Percentiles rank a stretch among this genome's conserved stretches.
Conservation (phyloP, 2,113 vertebrate genomes). For the Neolamprologus sp. region DNA sequence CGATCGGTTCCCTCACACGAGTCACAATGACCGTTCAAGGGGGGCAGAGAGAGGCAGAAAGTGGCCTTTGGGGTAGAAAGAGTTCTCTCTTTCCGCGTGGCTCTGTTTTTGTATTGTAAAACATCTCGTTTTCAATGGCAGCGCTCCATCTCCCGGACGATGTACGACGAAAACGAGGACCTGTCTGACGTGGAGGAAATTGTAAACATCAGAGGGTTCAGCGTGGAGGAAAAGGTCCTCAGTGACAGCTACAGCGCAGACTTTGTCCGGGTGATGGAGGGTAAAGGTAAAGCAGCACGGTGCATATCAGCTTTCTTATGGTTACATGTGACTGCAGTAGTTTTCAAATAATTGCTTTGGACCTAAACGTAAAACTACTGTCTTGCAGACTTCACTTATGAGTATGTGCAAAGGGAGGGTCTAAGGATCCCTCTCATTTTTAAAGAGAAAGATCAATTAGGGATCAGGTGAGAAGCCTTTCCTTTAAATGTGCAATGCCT, state of each 20-base stretch:
- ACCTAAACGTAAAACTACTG: neutral
- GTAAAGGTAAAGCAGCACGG: constrained; percentile 82
- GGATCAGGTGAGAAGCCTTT: constrained; percentile 84
- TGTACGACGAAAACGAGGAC: constrained; percentile 93
- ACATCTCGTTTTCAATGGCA: constrained; percentile 39
- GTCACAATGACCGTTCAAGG: neutral
- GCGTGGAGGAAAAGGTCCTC: constrained; percentile 88
- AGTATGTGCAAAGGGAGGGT: constrained; percentile 93
- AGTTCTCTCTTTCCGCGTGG: neutral
- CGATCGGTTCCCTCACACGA: neutral
- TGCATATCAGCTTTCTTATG: neutral
- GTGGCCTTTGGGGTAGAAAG: neutral
- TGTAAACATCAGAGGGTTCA: constrained; percentile 86
- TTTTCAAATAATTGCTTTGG: neutral
- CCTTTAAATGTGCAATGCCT: neutral
- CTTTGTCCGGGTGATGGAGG: constrained; percentile 86
- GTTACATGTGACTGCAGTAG: neutral
- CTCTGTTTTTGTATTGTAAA: neutral
- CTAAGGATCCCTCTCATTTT: constrained; percentile 88
- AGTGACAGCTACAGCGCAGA: constrained; percentile 78
- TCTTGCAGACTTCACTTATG: constrained; percentile 91
- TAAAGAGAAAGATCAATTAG: constrained; percentile 87
- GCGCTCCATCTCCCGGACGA: constrained; percentile 85
- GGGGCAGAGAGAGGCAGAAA: neutral
- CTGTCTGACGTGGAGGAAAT: constrained; percentile 94